A percentile compares a stretch with the other conserved stretches of the same genome.
phyloP scores from a whole-genome alignment of 2,888 invertebrate genomes.

The Spodoptera littoralis region DNA sequence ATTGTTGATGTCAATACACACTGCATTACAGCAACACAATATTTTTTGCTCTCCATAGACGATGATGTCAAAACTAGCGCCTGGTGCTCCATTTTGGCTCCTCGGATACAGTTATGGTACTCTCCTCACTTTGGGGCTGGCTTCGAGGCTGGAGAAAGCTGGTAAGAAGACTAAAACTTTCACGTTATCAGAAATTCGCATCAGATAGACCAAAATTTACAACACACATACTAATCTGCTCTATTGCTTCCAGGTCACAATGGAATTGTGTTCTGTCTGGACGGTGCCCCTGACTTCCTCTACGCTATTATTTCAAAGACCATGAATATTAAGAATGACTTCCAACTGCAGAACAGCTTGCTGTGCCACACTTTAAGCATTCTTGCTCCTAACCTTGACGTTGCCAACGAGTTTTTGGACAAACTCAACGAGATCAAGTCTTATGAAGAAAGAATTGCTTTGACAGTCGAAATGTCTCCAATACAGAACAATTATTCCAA shows the following conservation, averaged over 20 bases:
- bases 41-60: conserved; percentile 83
- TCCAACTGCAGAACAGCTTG: conserved; percentile 88
- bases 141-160: conserved; percentile 90
- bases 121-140: conserved; percentile 93
- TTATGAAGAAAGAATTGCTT: conserved; percentile 88
- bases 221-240: not conserved
- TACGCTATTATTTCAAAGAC: conserved; percentile 87
- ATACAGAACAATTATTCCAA: conserved; percentile 77
- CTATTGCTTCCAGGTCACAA: conserved; percentile 71
- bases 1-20: too few species aligned
- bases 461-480: conserved; percentile 77
- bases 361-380: conserved; percentile 88
- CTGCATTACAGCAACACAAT: too few species aligned
- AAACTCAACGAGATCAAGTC: conserved; percentile 86
- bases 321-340: conserved; percentile 78
- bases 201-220: too few species aligned
- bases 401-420: conserved; percentile 72
- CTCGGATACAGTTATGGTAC: conserved; percentile 97
- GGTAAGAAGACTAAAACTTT: conserved; percentile 75
- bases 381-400: conserved; percentile 78
- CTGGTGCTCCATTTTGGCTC: conserved; percentile 91
- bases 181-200: too few species aligned
- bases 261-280: conserved; percentile 93
- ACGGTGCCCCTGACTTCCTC: conserved; percentile 93
- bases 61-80: conserved; percentile 87